These are phyloP conservation scores for Pocillopora meandrina DNA, from an alignment of 92 coral and sea anemone genomes.

Conservation along the genomic window DNA sequence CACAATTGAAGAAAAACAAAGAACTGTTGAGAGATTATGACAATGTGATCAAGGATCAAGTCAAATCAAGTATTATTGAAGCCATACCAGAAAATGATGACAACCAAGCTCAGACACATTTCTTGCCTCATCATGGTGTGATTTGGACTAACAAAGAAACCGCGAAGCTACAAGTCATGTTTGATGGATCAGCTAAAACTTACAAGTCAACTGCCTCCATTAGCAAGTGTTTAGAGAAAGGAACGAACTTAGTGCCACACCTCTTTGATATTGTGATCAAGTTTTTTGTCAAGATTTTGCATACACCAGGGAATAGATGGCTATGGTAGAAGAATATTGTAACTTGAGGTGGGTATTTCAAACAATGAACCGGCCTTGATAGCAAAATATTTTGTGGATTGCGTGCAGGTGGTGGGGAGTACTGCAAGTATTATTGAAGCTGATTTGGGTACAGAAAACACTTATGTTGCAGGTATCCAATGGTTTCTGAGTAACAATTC, in stretches of 20 bases:
- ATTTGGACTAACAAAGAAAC: slow-evolving; percentile 43
- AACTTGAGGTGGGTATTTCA: slow-evolving; percentile 66
- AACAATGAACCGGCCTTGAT: slow-evolving; percentile 59
- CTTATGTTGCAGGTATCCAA: slow-evolving; percentile 52
- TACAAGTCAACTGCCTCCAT: too few species aligned
- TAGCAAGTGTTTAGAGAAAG: too few species aligned
- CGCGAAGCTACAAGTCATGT: background rate
- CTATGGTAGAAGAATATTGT: slow-evolving; percentile 55
- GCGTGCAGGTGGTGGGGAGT: slow-evolving; percentile 48
- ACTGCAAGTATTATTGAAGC: slow-evolving; percentile 63
- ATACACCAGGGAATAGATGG: slow-evolving; percentile 51
- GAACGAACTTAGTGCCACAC: background rate
- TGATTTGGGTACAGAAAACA: slow-evolving; percentile 60
- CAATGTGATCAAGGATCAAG: slow-evolving; percentile 53
- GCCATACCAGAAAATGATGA: slow-evolving; percentile 23
- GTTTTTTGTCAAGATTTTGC: slow-evolving; percentile 46
- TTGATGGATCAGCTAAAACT: slow-evolving; percentile 23
- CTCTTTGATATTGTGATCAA: slow-evolving; percentile 34
- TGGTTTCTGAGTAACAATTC: slow-evolving; percentile 43
- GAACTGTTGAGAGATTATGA: slow-evolving; percentile 50
- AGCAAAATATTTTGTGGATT: slow-evolving; percentile 55
- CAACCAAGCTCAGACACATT: slow-evolving; percentile 32
- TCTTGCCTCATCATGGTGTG: slow-evolving; percentile 57
- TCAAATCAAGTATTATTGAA: slow-evolving; percentile 53
- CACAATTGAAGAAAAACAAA: slow-evolving; percentile 44